phyloP scores from a whole-genome alignment of 2,888 invertebrate species.

The Drosophila diplacantha region DNA sequence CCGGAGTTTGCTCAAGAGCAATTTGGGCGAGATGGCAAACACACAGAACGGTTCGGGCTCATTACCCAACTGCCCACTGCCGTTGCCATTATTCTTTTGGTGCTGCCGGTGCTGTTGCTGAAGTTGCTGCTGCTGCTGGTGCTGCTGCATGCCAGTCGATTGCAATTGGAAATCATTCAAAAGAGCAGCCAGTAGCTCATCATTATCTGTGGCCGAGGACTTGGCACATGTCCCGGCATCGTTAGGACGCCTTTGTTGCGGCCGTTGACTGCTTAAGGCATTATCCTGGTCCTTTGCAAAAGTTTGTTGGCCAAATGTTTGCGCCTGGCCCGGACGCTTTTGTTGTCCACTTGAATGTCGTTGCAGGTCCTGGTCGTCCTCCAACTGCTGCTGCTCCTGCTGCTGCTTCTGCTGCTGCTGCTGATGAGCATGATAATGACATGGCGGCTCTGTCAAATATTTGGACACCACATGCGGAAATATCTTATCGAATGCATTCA shows the following conservation, averaged over 20 bases:
- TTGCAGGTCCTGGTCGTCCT: slow-evolving; percentile 49
- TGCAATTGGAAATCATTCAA: slow-evolving; percentile 77
- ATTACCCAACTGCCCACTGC: slow-evolving; percentile 54
- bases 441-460: slow-evolving; percentile 75
- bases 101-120: slow-evolving; percentile 21
- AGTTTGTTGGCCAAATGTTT: slow-evolving; percentile 69
- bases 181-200: slow-evolving; percentile 76
- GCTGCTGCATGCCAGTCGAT: slow-evolving; percentile 63
- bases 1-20: slow-evolving; percentile 77
- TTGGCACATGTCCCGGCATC: slow-evolving; percentile 63
- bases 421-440: slow-evolving; percentile 69
- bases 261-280: slow-evolving; percentile 67
- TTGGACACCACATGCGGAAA: slow-evolving; percentile 77
- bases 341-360: slow-evolving; percentile 66
- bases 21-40: slow-evolving; percentile 76
- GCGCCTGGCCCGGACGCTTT: slow-evolving; percentile 57
- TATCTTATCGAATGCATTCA: slow-evolving; percentile 77
- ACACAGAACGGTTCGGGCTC: slow-evolving; percentile 56
- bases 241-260: slow-evolving; percentile 64
- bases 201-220: slow-evolving; percentile 72
- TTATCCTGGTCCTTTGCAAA: slow-evolving; percentile 66
- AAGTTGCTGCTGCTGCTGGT: slow-evolving; percentile 6
- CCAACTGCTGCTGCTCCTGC: slow-evolving; percentile 36
- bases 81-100: slow-evolving; percentile 35
- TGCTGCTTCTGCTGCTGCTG: slow-evolving; percentile 48